A percentile compares a stretch with the other conserved stretches of the same genome.
Evolutionary conservation across 64 coral and sea anemone genomes (phyloP).

Genomic region (Stichodactyla mertensii): DNA sequence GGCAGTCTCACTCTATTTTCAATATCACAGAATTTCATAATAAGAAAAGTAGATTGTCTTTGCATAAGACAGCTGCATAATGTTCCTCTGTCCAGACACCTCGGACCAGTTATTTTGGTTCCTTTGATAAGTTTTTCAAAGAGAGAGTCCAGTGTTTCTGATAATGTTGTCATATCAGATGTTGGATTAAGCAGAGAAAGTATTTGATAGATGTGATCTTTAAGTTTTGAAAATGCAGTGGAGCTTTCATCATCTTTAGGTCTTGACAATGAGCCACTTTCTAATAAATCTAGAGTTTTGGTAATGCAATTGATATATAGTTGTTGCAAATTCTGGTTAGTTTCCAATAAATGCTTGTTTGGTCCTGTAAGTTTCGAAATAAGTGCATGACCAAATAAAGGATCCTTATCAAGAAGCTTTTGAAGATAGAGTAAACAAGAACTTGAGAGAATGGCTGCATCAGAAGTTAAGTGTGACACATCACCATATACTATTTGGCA

Average conservation of each 20-base stretch:
- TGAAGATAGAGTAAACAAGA: slow-evolving; percentile 37
- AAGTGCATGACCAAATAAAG: slow-evolving; percentile 60
- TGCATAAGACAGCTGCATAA: slow-evolving; percentile 73
- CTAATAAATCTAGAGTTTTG: slow-evolving; percentile 5
- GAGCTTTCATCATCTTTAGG: background rate
- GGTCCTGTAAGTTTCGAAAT: slow-evolving; percentile 51
- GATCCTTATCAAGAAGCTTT: slow-evolving; percentile 48
- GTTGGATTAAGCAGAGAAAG: slow-evolving; percentile 67
- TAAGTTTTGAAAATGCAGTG: background rate
- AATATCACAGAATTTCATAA: slow-evolving; percentile 74
- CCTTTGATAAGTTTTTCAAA: slow-evolving; percentile 59
- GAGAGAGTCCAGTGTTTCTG: slow-evolving; percentile 38
- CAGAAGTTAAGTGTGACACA: slow-evolving; percentile 43
- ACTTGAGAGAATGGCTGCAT: slow-evolving; percentile 53
- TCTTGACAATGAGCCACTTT: background rate
- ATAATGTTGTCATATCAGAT: slow-evolving; percentile 58
- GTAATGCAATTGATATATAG: slow-evolving; percentile 58
- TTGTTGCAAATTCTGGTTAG: slow-evolving; percentile 68
- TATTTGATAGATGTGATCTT: slow-evolving; percentile 50
- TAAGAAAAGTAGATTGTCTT: slow-evolving; percentile 54
- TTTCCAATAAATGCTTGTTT: slow-evolving; percentile 59
- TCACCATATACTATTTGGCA: slow-evolving; percentile 78
- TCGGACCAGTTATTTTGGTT: slow-evolving; percentile 29
- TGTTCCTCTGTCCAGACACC: slow-evolving; percentile 53
- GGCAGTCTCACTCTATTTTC: slow-evolving; percentile 67